These are phyloP conservation scores for Dasypogon diadema DNA, from an alignment of 2,888 invertebrate species.

Conservation along the genomic window DNA sequence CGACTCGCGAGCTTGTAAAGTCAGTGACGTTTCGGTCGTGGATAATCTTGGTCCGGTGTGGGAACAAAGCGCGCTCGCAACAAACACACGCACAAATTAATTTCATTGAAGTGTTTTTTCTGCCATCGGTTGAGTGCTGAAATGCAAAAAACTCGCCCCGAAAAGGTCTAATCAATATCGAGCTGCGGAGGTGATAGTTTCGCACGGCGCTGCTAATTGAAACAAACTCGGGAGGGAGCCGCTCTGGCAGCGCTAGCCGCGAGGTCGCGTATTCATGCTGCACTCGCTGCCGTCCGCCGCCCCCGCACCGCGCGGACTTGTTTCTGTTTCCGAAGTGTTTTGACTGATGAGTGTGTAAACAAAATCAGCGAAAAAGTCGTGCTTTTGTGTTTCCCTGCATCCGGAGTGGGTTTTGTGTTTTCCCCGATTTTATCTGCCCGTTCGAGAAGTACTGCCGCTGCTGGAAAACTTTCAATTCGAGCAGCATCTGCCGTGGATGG, in stretches of 20 bases:
- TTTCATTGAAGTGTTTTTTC: slow-evolving; percentile 16
- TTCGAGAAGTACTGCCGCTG: neutral
- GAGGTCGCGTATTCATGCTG: slow-evolving; percentile 1
- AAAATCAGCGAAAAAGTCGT: neutral
- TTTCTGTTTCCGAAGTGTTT: slow-evolving; percentile 9
- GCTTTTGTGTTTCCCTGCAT: neutral
- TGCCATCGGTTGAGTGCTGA: neutral
- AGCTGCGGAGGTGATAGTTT: neutral
- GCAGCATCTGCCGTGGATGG: neutral
- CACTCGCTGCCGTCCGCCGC: neutral
- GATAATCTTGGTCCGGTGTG: slow-evolving; percentile 40
- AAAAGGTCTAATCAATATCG: slow-evolving; percentile 16
- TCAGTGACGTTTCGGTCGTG: slow-evolving; percentile 44
- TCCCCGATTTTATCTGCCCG: neutral
- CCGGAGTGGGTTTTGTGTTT: neutral
- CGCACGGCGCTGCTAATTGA: neutral
- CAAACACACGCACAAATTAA: slow-evolving; percentile 32
- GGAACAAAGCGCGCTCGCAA: slow-evolving; percentile 1
- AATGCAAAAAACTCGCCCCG: slow-evolving; percentile 9
- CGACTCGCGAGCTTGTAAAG: slow-evolving; percentile 30
- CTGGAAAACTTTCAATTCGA: no score
- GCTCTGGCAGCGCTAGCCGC: neutral
- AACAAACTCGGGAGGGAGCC: neutral
- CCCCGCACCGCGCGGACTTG: neutral
- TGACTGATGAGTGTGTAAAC: slow-evolving; percentile 32